phyloP scores from a whole-genome alignment of 2,113 vertebrate genomes.

The Syngnathus typhle region DNA sequence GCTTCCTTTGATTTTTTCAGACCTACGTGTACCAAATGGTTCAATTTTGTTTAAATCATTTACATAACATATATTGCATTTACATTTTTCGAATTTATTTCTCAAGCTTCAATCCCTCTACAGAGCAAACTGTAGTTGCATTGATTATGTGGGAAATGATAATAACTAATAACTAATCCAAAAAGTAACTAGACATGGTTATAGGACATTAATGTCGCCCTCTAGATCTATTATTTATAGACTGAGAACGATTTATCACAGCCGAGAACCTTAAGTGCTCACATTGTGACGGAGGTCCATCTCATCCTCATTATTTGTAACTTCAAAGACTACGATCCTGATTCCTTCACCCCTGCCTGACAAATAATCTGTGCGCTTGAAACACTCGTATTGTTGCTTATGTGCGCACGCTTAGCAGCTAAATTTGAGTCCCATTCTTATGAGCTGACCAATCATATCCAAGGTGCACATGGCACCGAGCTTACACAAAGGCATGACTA shows the following conservation, averaged over 20 bases:
- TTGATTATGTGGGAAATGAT: background rate
- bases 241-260: background rate
- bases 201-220: background rate
- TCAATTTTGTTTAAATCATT: no score
- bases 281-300: conserved; percentile 46
- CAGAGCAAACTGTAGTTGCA: no score
- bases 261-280: conserved; percentile 39
- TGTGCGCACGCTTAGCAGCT: conserved; percentile 5
- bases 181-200: no score
- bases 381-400: conserved; percentile 33
- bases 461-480: conserved; percentile 7
- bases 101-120: no score
- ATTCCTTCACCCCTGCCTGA: conserved; percentile 43
- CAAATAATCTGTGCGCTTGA: conserved; percentile 40
- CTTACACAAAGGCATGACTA: conserved; percentile 14
- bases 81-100: no score
- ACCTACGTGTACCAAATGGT: no score
- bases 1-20: no score
- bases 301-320: conserved; percentile 38
- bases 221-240: conserved; percentile 8
- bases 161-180: background rate
- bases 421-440: conserved; percentile 19
- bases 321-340: conserved; percentile 34
- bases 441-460: no score
- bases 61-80: no score